These are phyloP conservation scores for Danaus chrysippus DNA, from an alignment of 2,888 invertebrate genomes.

Conservation along the genomic window DNA sequence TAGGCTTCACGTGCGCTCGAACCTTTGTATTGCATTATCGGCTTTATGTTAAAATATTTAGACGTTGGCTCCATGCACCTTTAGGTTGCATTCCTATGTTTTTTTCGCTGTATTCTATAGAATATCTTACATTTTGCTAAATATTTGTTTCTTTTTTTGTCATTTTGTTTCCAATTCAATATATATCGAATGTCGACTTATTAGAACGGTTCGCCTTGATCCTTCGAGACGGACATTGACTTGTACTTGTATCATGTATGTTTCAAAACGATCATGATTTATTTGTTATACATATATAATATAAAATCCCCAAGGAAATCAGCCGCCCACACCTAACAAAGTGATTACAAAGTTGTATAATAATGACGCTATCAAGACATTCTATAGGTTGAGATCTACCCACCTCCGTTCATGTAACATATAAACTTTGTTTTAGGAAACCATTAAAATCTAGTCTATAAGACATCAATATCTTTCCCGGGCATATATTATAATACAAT, in stretches of 20 bases:
- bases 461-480: conserved; percentile 2
- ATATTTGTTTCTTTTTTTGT: not conserved
- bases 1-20: conserved; percentile 53
- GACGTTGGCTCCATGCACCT: not conserved
- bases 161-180: not conserved
- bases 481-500: conserved; percentile 12
- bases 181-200: not conserved
- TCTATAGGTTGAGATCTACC: no score
- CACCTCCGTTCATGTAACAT: no score
- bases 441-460: conserved; percentile 17
- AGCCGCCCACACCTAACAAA: conserved; percentile 44
- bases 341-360: conserved; percentile 41
- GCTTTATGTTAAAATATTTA: conserved; percentile 14
- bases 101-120: not conserved
- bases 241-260: not conserved
- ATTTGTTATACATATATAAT: conserved; percentile 8
- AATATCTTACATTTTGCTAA: not conserved
- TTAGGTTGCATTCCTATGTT: not conserved
- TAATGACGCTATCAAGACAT: no score
- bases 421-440: conserved; percentile 18
- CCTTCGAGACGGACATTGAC: conserved; percentile 28
- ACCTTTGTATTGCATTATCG: conserved; percentile 39
- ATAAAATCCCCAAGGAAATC: conserved; percentile 36
- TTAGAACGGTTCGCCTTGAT: conserved; percentile 24
- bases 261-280: not conserved